Evolutionary conservation across 2,797 vertebrate genomes (phyloP).

Genomic region (Leuciscus waleckii): DNA sequence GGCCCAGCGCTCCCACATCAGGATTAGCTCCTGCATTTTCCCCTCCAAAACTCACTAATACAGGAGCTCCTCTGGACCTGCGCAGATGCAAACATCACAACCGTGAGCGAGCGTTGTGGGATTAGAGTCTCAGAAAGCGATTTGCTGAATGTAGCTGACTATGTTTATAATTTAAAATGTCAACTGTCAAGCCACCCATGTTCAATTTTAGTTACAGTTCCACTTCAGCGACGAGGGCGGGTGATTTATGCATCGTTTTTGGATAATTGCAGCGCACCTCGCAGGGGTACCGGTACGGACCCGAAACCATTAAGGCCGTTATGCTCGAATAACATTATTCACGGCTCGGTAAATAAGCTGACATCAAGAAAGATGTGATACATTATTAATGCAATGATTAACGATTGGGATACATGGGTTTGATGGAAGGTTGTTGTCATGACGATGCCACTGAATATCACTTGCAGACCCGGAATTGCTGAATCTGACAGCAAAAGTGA

Average conservation of each 20-base stretch:
- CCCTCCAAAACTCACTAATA: conserved; percentile 9
- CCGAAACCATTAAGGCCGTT: conserved; percentile 67
- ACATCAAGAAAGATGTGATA: conserved; percentile 68
- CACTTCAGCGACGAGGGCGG: conserved; percentile 76
- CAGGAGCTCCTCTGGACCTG: conserved; percentile 25
- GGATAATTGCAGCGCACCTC: conserved; percentile 72
- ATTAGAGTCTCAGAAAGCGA: conserved; percentile 33
- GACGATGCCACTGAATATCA: conserved; percentile 56
- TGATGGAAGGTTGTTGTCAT: conserved; percentile 69
- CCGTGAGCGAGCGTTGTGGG: background rate
- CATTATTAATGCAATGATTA: conserved; percentile 72
- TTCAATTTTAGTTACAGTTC: conserved; percentile 76
- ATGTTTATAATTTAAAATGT: conserved; percentile 77
- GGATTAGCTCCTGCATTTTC: conserved; percentile 42
- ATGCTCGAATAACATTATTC: conserved; percentile 67
- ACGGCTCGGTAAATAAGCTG: conserved; percentile 70
- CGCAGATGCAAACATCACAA: conserved; percentile 19
- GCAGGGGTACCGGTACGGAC: conserved; percentile 55
- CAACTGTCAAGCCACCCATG: conserved; percentile 75
- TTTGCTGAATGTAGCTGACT: conserved; percentile 56
- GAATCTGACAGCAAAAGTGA: conserved; percentile 40
- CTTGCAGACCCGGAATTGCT: conserved; percentile 28
- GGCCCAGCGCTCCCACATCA: conserved; percentile 53
- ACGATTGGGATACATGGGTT: conserved; percentile 67
- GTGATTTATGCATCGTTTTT: conserved; percentile 80